These are phyloP conservation scores for Troilus luridus DNA, from an alignment of 2,888 invertebrate genomes.

Conservation along the genomic window DNA sequence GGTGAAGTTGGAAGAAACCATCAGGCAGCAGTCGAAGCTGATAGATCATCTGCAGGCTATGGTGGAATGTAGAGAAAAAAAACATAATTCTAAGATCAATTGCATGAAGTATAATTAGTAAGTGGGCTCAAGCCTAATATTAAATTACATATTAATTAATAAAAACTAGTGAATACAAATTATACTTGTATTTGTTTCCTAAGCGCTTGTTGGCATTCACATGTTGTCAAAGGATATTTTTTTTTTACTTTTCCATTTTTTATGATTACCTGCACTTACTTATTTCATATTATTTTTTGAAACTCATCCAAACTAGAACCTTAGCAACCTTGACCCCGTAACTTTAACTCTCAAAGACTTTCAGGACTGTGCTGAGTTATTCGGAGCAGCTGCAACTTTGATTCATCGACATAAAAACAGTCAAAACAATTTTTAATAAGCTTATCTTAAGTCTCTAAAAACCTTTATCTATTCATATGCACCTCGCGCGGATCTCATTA, in stretches of 20 bases:
- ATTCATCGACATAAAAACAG: too few species aligned
- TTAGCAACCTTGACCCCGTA: too few species aligned
- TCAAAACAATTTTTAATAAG: too few species aligned
- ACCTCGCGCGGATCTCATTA: too few species aligned
- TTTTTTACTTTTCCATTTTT: not conserved
- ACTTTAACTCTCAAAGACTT: too few species aligned
- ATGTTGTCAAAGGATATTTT: not conserved
- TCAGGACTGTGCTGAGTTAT: too few species aligned
- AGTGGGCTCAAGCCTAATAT: not conserved
- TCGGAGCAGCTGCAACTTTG: too few species aligned
- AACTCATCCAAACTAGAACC: too few species aligned
- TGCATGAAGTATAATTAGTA: not conserved
- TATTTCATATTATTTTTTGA: too few species aligned
- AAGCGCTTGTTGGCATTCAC: not conserved
- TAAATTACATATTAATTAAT: not conserved
- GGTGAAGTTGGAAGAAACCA: conserved; percentile 13
- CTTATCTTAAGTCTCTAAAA: too few species aligned
- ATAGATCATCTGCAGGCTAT: conserved; percentile 24
- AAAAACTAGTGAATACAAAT: not conserved
- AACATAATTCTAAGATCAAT: not conserved
- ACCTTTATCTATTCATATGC: too few species aligned
- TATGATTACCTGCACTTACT: not conserved
- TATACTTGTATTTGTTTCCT: not conserved
- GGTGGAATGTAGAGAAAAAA: conserved; percentile 31
- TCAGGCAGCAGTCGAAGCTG: conserved; percentile 35